These are phyloP conservation scores for Chymomyza fuscimana DNA, from an alignment of 2,888 invertebrate species.

Conservation along the genomic window DNA sequence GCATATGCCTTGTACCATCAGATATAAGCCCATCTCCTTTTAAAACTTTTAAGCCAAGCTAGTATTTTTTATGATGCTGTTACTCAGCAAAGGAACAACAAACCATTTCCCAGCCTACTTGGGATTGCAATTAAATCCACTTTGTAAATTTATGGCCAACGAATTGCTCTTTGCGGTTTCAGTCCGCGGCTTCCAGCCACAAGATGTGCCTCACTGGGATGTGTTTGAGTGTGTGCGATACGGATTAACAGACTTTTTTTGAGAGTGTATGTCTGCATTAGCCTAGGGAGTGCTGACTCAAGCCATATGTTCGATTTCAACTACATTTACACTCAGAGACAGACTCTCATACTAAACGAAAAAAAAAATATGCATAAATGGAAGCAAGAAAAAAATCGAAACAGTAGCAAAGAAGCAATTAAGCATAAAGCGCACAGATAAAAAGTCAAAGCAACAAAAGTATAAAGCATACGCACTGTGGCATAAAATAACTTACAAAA, in stretches of 20 bases:
- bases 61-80: not conserved
- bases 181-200: conserved; percentile 8
- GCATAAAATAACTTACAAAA: not conserved
- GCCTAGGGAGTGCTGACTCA: conserved; percentile 6
- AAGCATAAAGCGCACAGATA: conserved; percentile 60
- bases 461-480: not conserved
- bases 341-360: conserved; percentile 28
- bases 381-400: conserved; percentile 13
- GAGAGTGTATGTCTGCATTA: not conserved
- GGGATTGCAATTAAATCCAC: conserved; percentile 73
- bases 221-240: conserved; percentile 28
- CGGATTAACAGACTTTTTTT: conserved; percentile 23
- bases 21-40: not conserved
- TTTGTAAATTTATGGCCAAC: conserved; percentile 75
- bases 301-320: conserved; percentile 54
- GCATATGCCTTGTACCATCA: not conserved
- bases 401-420: conserved; percentile 56
- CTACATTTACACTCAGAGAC: conserved; percentile 13
- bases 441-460: conserved; percentile 47
- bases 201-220: conserved; percentile 1
- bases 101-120: not conserved
- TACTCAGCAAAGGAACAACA: not conserved
- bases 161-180: conserved; percentile 63
- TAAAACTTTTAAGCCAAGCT: not conserved
- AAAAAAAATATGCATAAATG: conserved; percentile 23